A percentile compares a stretch with the other conserved stretches of the same genome.
These are phyloP conservation scores for Lepidocyrtoides sp. DNA, from an alignment of 2,888 invertebrate species.

Conservation along the genomic window DNA sequence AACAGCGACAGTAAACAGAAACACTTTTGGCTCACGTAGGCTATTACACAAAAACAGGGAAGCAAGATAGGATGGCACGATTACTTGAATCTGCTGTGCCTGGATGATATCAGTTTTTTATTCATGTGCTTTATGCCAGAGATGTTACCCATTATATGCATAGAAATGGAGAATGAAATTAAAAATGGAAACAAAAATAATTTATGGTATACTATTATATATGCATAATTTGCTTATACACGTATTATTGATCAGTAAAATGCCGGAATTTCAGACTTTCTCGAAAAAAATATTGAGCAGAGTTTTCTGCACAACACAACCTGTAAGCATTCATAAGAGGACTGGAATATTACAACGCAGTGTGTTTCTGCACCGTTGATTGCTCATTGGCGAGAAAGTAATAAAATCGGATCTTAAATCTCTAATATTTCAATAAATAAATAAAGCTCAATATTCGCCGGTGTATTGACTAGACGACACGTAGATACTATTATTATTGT, in stretches of 20 bases:
- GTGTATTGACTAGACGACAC: not conserved
- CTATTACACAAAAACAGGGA: not conserved
- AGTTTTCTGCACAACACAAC: too few relatives aligned
- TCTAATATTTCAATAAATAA: not conserved
- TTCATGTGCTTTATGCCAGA: not conserved
- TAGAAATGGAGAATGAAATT: slow-evolving; percentile 31
- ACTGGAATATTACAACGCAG: too few relatives aligned
- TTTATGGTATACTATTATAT: not conserved
- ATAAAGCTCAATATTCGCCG: not conserved
- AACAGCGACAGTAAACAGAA: slow-evolving; percentile 69
- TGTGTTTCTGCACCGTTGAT: too few relatives aligned
- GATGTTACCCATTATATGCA: not conserved
- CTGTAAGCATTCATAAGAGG: too few relatives aligned
- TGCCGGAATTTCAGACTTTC: too few relatives aligned
- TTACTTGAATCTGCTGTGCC: slow-evolving; percentile 6
- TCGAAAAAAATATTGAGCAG: too few relatives aligned
- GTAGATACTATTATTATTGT: not conserved
- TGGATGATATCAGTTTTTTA: slow-evolving; percentile 47
- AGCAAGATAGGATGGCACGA: not conserved
- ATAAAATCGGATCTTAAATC: not conserved
- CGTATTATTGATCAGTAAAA: too few relatives aligned
- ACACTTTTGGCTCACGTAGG: slow-evolving; percentile 57
- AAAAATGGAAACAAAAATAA: slow-evolving; percentile 13
- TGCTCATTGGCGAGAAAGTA: not conserved
- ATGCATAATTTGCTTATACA: not conserved